A percentile compares a stretch with the other conserved stretches of the same genome.
Evolutionary conservation across 2,888 invertebrate genomes (phyloP).

Genomic region (Diabrotica balteata): DNA sequence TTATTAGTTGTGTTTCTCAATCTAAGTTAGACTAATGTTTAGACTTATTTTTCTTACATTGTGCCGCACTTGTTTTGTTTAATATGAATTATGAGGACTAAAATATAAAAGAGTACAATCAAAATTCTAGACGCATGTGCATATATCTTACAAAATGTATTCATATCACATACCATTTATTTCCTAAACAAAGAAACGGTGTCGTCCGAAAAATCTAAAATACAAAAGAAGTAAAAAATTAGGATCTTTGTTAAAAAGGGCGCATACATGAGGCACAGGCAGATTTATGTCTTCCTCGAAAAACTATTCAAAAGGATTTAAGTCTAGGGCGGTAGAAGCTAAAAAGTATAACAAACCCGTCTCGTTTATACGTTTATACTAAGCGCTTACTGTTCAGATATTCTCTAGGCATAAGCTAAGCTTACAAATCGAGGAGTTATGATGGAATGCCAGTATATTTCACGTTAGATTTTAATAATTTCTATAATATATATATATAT

Average conservation of each 20-base stretch:
- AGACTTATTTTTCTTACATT: too few species aligned
- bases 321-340: slow-evolving; percentile 4
- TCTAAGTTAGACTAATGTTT: too few species aligned
- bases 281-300: slow-evolving; percentile 22
- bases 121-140: too few species aligned
- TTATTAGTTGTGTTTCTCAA: too few species aligned
- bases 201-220: not conserved
- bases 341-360: not conserved
- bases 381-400: not conserved
- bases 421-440: too few species aligned
- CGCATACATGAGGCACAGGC: slow-evolving; percentile 5
- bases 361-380: not conserved
- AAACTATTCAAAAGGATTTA: slow-evolving; percentile 13
- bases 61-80: too few species aligned
- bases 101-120: too few species aligned
- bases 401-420: not conserved
- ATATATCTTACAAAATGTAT: not conserved
- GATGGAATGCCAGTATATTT: too few species aligned
- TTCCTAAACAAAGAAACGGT: slow-evolving; percentile 3
- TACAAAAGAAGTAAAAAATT: slow-evolving; percentile 1
- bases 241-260: slow-evolving; percentile 4
- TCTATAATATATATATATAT: too few species aligned
- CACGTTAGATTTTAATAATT: too few species aligned
- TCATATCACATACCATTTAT: not conserved
- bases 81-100: too few species aligned